Percentiles rank a stretch among this genome's conserved stretches.
phyloP scores from a whole-genome alignment of 2,113 vertebrate species.

The Beaufortia kweichowensis region DNA sequence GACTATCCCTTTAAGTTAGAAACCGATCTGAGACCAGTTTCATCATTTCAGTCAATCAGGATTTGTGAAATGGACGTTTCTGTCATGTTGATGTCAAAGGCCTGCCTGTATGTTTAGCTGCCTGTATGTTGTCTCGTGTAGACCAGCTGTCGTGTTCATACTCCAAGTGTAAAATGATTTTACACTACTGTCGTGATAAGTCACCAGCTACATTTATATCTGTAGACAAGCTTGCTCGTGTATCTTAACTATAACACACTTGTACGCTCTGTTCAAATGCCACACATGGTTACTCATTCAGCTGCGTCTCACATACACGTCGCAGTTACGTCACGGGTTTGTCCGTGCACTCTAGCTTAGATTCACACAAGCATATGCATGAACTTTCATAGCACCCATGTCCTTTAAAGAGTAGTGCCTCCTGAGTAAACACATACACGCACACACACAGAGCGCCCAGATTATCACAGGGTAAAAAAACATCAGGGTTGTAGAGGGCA shows the following conservation, averaged over 20 bases:
- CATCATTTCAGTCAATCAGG: neutral
- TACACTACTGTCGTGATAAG: constrained; percentile 4
- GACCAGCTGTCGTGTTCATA: constrained; percentile 17
- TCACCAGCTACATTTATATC: neutral
- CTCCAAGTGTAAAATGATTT: constrained; percentile 6
- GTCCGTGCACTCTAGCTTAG: neutral
- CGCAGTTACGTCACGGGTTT: neutral
- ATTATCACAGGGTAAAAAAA: constrained; percentile 31
- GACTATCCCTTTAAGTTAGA: neutral
- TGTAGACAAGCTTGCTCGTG: neutral
- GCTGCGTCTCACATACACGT: neutral
- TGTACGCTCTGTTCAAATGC: constrained; percentile 21
- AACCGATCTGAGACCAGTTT: neutral
- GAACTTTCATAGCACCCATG: neutral
- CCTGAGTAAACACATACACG: constrained; percentile 13
- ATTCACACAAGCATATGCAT: neutral
- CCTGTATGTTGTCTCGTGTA: neutral
- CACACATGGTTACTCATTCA: constrained; percentile 37
- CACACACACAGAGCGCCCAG: neutral
- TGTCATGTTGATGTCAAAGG: neutral
- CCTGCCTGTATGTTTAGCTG: neutral
- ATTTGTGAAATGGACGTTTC: neutral
- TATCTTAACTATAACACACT: constrained; percentile 2
- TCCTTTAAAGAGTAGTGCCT: neutral
- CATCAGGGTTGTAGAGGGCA: constrained; percentile 27